These are phyloP conservation scores for Limulus polyphemus DNA, from an alignment of 2,888 invertebrate genomes.

Conservation along the genomic window DNA sequence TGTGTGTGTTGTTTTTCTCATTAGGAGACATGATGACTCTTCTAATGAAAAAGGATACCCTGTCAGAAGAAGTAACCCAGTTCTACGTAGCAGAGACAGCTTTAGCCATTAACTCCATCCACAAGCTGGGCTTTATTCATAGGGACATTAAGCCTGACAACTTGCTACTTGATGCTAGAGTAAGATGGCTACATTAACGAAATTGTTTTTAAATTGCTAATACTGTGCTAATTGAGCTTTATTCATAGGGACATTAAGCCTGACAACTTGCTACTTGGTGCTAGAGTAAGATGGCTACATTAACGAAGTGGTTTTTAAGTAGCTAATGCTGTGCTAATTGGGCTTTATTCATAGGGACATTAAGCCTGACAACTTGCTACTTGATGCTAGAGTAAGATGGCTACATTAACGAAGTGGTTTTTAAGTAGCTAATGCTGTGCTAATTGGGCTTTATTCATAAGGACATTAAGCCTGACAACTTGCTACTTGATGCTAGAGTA, in stretches of 20 bases:
- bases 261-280: slow-evolving; percentile 91
- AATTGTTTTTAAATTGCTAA: no score
- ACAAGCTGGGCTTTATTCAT: slow-evolving; percentile 93
- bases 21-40: slow-evolving; percentile 94
- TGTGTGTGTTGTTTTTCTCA: slow-evolving; percentile 1
- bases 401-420: not conserved
- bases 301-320: no score
- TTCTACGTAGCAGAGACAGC: slow-evolving; percentile 98
- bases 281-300: slow-evolving; percentile 46
- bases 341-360: slow-evolving; percentile 97
- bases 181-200: slow-evolving; percentile 25
- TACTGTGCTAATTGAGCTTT: no score
- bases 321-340: no score
- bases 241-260: slow-evolving; percentile 98
- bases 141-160: slow-evolving; percentile 99
- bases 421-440: no score
- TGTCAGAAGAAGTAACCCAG: slow-evolving; percentile 96
- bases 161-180: slow-evolving; percentile 82
- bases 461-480: slow-evolving; percentile 98
- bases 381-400: slow-evolving; percentile 64
- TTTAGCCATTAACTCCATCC: slow-evolving; percentile 96
- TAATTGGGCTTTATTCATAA: slow-evolving; percentile 93
- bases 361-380: slow-evolving; percentile 92
- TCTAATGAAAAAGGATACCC: slow-evolving; percentile 96
- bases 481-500: slow-evolving; percentile 80